A percentile compares a stretch with the other conserved stretches of the same genome.
Evolutionary conservation across 1,140 invertebrate genomes (phyloP).

Genomic region (Brachionus calyciflorus): DNA sequence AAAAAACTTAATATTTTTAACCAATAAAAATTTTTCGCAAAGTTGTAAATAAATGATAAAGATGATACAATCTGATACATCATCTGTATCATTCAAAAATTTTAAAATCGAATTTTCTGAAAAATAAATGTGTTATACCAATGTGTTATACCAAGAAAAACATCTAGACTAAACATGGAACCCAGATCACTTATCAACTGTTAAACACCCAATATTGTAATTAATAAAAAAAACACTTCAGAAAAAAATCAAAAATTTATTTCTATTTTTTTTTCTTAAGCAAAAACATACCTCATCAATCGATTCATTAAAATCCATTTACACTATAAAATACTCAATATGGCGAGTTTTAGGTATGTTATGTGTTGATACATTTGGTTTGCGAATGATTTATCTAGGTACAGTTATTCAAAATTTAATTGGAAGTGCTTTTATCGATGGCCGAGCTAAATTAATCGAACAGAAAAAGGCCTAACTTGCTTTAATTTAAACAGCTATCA

Average conservation of each 20-base stretch:
- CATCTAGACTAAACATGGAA: conserved; percentile 26
- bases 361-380: conserved; percentile 37
- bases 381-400: conserved; percentile 40
- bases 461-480: conserved; percentile 70
- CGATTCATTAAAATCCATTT: background rate
- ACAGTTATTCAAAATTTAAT: conserved; percentile 31
- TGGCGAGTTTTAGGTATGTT: conserved; percentile 17
- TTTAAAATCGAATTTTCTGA: too few relatives aligned
- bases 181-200: background rate
- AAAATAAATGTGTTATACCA: too few relatives aligned
- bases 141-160: too few relatives aligned
- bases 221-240: background rate
- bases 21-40: too few relatives aligned
- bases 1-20: too few relatives aligned
- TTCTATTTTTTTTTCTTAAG: background rate
- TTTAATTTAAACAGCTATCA: conserved; percentile 69
- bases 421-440: background rate
- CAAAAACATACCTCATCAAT: background rate
- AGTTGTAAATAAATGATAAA: too few relatives aligned
- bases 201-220: conserved; percentile 27
- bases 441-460: conserved; percentile 40
- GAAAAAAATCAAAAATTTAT: background rate
- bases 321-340: background rate
- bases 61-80: too few relatives aligned
- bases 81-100: too few relatives aligned